A percentile compares a stretch with the other conserved stretches of the same genome.
phyloP scores from a whole-genome alignment of 2,888 invertebrate species.

The Leptinotarsa tumamoca region DNA sequence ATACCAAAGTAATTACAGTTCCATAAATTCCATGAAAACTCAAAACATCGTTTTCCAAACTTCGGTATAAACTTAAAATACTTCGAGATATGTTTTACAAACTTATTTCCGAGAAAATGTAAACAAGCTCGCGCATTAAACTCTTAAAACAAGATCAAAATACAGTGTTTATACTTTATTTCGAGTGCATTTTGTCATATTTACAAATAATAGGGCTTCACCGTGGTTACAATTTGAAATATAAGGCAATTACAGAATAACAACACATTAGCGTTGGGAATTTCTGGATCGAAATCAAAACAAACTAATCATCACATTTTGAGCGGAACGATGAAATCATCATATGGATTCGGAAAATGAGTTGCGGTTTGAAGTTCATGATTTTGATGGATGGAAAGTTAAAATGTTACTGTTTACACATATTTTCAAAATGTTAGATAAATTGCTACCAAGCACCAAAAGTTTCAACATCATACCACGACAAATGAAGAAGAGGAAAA shows the following conservation, averaged over 20 bases:
- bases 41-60: background rate
- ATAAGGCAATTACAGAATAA: background rate
- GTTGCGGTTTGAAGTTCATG: background rate
- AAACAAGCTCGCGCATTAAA: constrained; percentile 16
- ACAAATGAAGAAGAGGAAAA: no score
- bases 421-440: background rate
- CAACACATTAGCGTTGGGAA: constrained; percentile 1
- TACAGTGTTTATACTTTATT: constrained; percentile 27
- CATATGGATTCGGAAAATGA: background rate
- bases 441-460: background rate
- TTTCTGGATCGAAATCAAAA: background rate
- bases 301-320: constrained; percentile 11
- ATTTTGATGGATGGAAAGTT: background rate
- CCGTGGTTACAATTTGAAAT: constrained; percentile 6
- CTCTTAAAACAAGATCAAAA: constrained; percentile 14
- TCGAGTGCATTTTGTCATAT: constrained; percentile 48
- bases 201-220: constrained; percentile 43
- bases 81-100: background rate
- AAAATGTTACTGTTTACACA: background rate
- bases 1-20: no score
- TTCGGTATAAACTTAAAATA: background rate
- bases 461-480: no score
- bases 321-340: background rate
- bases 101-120: background rate
- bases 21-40: no score